Evolutionary conservation across 1,140 invertebrate genomes (phyloP), one percentile per base, ranked within the genome.

Genomic region (Trachymyrmex cornetzi): DNA sequence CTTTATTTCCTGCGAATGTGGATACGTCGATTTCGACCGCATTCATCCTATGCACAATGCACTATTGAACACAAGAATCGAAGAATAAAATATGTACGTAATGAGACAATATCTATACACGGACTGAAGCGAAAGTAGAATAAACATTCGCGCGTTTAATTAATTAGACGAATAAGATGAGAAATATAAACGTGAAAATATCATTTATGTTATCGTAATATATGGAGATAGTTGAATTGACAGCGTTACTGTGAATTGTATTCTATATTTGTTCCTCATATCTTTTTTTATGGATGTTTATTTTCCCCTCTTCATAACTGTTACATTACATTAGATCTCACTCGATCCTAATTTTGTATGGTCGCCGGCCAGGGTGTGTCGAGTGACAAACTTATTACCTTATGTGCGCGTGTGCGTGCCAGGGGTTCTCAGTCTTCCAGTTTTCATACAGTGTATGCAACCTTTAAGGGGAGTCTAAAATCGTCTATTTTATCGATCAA

Each of bases 351-450:
- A 69, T 80, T 55, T 80, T 2, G 27, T 50, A 50, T 19, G 57
- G 27, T 50, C 1, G 27, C 6, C 9, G 44, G 57, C 19, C 53
- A 61, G 82, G 72, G 72, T 90, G 81, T 86, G 79, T 77, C 89
- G 75, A 77, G 24, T 85, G 82, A 88, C 71, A 90, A 90, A 84
- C 66, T 30, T 44, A 66, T 14, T 85, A 27, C 44, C 34, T 71
- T 55, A 27, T 72, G 34, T 50, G 63, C 24, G 75, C 84, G 14
- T 44, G 67, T 69, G 30, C 50, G 27, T 22, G 19, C 38, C 77
- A 90, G 88, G 19, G 74, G 63, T 81, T 67, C 79, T 90, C 89
- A 72, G 82, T 57, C 61, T n/a, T 22, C 16, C 22, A 22, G 5
- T 55, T 19, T 34, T 80, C 44, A 38, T 67, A 30, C 38, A 14